These are phyloP conservation scores for Oenanthe melanoleuca DNA, from an alignment of 2,113 vertebrate species.

Conservation along the genomic window DNA sequence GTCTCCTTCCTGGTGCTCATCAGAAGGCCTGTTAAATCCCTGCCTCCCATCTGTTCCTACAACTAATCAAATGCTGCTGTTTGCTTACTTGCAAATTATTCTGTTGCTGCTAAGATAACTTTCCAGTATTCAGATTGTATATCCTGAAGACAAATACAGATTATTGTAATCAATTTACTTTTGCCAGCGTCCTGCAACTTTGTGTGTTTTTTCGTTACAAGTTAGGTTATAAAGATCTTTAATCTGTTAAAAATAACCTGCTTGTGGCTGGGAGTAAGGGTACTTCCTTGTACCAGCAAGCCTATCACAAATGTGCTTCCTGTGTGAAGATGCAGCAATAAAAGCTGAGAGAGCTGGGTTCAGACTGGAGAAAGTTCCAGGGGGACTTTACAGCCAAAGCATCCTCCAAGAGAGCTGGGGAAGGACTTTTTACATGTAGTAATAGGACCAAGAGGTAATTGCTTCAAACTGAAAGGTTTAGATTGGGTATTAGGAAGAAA, in stretches of 20 bases:
- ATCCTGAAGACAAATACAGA: neutral
- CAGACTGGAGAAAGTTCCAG: neutral
- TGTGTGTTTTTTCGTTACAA: neutral
- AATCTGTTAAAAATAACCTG: neutral
- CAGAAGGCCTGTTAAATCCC: constrained; percentile 3
- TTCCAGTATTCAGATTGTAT: neutral
- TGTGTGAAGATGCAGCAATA: neutral
- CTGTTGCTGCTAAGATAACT: neutral
- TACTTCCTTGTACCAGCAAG: neutral
- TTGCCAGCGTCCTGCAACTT: neutral
- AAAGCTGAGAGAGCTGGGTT: neutral
- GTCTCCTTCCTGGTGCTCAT: neutral
- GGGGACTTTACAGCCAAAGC: neutral
- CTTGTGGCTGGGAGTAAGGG: neutral
- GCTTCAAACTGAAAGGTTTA: neutral
- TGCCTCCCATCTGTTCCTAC: constrained; percentile 14
- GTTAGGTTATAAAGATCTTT: neutral
- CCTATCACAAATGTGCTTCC: neutral
- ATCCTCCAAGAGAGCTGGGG: neutral
- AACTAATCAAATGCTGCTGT: constrained; percentile 21
- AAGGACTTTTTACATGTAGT: neutral
- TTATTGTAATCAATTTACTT: neutral
- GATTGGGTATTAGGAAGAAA: neutral
- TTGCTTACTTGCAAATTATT: constrained; percentile 11
- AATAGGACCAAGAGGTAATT: neutral